Evolutionary conservation across 2,113 vertebrate species (phyloP).

Genomic region (Neotoma lepida): DNA sequence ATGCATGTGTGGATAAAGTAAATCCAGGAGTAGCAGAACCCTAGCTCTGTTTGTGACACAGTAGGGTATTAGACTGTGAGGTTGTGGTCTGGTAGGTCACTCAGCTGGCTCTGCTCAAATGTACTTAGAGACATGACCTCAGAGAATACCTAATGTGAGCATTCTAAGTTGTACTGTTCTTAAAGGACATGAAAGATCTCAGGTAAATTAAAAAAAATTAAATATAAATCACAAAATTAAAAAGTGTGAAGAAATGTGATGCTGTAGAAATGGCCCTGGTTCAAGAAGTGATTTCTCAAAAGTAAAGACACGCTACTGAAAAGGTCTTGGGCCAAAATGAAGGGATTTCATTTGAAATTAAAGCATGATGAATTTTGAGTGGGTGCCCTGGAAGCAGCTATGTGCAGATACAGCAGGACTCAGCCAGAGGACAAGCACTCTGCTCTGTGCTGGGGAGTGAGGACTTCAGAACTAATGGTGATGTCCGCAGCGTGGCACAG

Average conservation of each 20-base stretch:
- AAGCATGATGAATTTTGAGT: not conserved
- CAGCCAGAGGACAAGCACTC: not conserved
- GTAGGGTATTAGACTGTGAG: not conserved
- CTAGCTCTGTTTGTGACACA: not conserved
- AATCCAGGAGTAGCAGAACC: not conserved
- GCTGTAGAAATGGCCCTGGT: not conserved
- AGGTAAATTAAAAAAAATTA: not conserved
- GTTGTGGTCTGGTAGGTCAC: not conserved
- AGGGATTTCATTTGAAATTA: not conserved
- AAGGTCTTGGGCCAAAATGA: not conserved
- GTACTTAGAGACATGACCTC: not conserved
- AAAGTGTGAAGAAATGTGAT: not conserved
- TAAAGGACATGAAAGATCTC: not conserved
- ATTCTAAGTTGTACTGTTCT: not conserved
- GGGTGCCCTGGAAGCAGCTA: not conserved
- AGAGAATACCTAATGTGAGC: not conserved
- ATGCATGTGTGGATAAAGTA: not conserved
- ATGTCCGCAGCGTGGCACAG: accelerated
- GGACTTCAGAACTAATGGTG: accelerated
- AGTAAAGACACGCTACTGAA: not conserved
- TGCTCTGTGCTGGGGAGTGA: no score
- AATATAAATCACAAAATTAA: not conserved
- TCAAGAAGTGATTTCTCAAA: not conserved
- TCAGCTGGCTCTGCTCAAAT: not conserved
- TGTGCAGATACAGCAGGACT: not conserved